Percentiles rank a stretch among this genome's conserved stretches.
Evolutionary conservation across 2,113 vertebrate genomes (phyloP).

Genomic region (Semicossyphus pulcher): DNA sequence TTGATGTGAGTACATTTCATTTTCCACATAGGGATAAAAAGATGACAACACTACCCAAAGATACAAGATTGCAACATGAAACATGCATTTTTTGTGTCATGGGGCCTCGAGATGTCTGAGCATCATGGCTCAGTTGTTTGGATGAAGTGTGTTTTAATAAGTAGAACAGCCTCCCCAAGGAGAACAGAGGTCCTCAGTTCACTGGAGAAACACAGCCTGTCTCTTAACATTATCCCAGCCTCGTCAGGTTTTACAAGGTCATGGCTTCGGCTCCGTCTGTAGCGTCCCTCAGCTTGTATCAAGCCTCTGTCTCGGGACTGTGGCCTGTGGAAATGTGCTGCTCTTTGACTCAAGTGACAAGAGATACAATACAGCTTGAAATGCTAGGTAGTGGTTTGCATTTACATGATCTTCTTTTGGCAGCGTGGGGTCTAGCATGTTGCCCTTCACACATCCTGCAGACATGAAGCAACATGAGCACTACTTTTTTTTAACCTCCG

Average conservation of each 20-base stretch:
- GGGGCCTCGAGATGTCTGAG: background rate
- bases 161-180: slow-evolving; percentile 40
- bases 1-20: background rate
- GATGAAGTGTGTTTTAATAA: slow-evolving; percentile 38
- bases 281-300: background rate
- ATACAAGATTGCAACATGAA: slow-evolving; percentile 17
- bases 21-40: background rate
- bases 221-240: slow-evolving; percentile 48
- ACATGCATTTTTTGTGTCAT: slow-evolving; percentile 28
- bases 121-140: slow-evolving; percentile 19
- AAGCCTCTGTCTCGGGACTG: background rate
- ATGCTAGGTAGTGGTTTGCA: too few relatives aligned
- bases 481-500: too few relatives aligned
- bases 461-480: too few relatives aligned
- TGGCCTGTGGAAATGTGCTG: background rate
- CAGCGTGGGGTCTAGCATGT: too few relatives aligned
- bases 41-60: background rate
- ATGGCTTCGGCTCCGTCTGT: background rate
- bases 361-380: too few relatives aligned
- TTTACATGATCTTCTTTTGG: too few relatives aligned
- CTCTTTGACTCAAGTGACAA: background rate
- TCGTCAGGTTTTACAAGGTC: slow-evolving; percentile 1
- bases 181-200: slow-evolving; percentile 35
- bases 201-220: slow-evolving; percentile 43
- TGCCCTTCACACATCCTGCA: too few relatives aligned